phyloP scores from a whole-genome alignment of 2,113 vertebrate species.

The Serilophus lunatus region DNA sequence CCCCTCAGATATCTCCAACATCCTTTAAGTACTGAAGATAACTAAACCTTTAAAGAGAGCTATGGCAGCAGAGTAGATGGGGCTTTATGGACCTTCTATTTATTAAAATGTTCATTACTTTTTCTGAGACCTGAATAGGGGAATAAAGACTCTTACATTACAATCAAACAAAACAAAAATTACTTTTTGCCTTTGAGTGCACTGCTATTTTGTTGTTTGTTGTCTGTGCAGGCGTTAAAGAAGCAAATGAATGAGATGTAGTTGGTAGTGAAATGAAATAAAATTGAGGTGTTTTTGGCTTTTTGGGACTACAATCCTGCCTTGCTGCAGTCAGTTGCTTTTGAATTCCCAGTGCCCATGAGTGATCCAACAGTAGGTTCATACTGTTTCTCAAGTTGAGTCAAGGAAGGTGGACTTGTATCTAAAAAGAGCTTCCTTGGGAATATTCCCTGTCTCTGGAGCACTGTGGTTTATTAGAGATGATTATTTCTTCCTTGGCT shows the following conservation, averaged over 20 bases:
- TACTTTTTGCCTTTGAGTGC: neutral
- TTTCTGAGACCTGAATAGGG: neutral
- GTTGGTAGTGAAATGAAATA: neutral
- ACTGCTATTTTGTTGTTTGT: neutral
- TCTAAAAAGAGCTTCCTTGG: neutral
- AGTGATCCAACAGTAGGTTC: neutral
- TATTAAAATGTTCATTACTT: neutral
- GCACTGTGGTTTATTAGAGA: neutral
- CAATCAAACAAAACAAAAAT: neutral
- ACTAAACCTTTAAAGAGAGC: neutral
- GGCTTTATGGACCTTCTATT: neutral
- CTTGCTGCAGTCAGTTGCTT: neutral
- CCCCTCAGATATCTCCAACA: neutral
- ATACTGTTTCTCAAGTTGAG: slow-evolving; percentile 1
- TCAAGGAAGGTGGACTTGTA: neutral
- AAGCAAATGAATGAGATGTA: neutral
- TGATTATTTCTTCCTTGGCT: neutral
- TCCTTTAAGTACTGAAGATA: neutral
- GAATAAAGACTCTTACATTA: neutral
- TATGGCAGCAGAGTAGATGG: neutral
- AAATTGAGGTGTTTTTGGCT: neutral
- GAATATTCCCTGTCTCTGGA: neutral
- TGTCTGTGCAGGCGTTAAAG: neutral
- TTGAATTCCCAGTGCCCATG: neutral
- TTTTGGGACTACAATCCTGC: neutral